Base-by-base conservation (phyloP, 2,888 invertebrate species). In the Caenorhabditis auriculariae region DNA sequence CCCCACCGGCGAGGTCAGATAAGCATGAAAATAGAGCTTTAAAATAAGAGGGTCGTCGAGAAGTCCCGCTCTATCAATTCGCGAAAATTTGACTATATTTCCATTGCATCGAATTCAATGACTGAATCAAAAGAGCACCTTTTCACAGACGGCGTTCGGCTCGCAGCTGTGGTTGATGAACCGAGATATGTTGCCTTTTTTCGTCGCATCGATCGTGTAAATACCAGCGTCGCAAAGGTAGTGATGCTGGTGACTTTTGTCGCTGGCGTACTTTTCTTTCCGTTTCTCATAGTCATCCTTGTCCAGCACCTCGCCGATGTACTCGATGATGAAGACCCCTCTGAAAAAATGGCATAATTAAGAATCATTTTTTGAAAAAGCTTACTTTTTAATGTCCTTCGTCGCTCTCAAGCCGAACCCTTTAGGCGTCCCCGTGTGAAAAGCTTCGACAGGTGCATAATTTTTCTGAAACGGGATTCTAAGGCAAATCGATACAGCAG, bases 141-240 rank as follows among this genome's bases (percentile, higher is more conserved):
- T 98, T 84, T 98, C 95, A 0, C 96, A 96, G 84, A 93, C 93
- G 3, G 94, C 91, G 83, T 98, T 98, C 0, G 98, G 98, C 76
- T 95, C 93, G 82, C 98, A 99, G 43, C 94, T 94, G 82, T 99
- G 98, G 84, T 99, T 99, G 74, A 98, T 94, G 82, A 96, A 99
- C 38, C 98, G 86, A 0, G 96, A 95, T 59, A 91, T 88, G 82
- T 95, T 98, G 29, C 98, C 98, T 83, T 91, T 93, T 74, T 88
- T 84, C 0, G 96, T 96, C 2, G 98, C 98, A 84, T 99, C 98
- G 60, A 99, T 96, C 54, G 92, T 89, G 61, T 90, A 89, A 83
- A 94, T 93, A 1, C 66, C 92, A 89, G 43, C 96, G 84, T 0
- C 94, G 90, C 95, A 98, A 83, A 96, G 95, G 83, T 96, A 98